Evolutionary conservation across 2,888 invertebrate species (phyloP).

Genomic region (Gymnocheta viridis): DNA sequence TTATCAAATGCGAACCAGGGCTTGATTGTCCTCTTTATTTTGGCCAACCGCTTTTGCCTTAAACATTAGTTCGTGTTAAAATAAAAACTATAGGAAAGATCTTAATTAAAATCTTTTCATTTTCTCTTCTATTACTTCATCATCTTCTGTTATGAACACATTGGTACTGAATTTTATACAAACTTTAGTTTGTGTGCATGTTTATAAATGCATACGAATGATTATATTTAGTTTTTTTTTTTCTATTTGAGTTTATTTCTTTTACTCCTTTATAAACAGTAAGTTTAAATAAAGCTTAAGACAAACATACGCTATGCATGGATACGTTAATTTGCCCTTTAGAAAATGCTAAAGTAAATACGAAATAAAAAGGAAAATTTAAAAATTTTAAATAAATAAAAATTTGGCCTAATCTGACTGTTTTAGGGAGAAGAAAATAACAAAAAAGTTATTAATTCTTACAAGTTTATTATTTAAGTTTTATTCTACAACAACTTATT

Average conservation of each 20-base stretch:
- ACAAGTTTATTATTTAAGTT: no score
- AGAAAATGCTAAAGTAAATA: background rate
- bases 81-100: conserved; percentile 59
- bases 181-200: conserved; percentile 47
- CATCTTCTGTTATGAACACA: conserved; percentile 33
- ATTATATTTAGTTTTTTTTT: background rate
- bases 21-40: background rate
- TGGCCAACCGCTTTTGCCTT: conserved; percentile 27
- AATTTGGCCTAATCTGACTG: background rate
- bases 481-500: no score
- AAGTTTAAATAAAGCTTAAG: conserved; percentile 36
- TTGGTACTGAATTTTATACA: conserved; percentile 23
- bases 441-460: background rate
- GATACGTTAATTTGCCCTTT: conserved; percentile 11
- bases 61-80: conserved; percentile 60
- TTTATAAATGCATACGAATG: background rate
- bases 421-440: background rate
- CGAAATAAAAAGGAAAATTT: background rate
- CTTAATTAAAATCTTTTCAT: conserved; percentile 69
- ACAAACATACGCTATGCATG: conserved; percentile 45
- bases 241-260: conserved; percentile 21
- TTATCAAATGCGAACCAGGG: no score
- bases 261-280: background rate
- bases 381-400: background rate
- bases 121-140: conserved; percentile 36